phyloP scores from a whole-genome alignment of 2,888 invertebrate species.

The Elysia crispata region DNA sequence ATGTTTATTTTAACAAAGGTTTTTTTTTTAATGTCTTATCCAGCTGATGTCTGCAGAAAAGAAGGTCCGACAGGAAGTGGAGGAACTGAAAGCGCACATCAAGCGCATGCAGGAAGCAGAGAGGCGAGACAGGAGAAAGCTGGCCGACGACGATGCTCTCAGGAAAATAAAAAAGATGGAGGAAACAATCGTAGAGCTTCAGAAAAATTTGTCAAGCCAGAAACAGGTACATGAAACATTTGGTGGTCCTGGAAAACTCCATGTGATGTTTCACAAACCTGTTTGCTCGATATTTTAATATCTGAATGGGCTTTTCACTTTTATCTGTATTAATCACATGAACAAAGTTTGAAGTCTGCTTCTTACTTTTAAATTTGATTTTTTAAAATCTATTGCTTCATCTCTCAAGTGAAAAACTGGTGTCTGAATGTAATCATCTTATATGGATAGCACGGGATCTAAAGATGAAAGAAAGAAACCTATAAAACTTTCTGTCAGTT shows the following conservation, averaged over 20 bases:
- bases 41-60: constrained; percentile 92
- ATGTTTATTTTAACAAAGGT: too few relatives aligned
- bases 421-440: too few relatives aligned
- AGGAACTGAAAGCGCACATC: constrained; percentile 84
- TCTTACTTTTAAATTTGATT: too few relatives aligned
- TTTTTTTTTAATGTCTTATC: background rate
- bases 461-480: background rate
- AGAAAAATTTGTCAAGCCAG: constrained; percentile 86
- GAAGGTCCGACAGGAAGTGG: constrained; percentile 91
- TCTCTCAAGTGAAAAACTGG: too few relatives aligned
- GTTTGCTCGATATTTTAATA: too few relatives aligned
- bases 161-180: constrained; percentile 95
- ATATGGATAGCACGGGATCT: too few relatives aligned
- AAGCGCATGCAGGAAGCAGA: constrained; percentile 87
- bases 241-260: too few relatives aligned
- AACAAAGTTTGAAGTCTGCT: too few relatives aligned
- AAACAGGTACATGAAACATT: constrained; percentile 82
- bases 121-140: constrained; percentile 89
- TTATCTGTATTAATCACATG: too few relatives aligned
- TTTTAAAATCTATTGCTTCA: too few relatives aligned
- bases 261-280: too few relatives aligned
- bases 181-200: constrained; percentile 93
- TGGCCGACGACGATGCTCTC: constrained; percentile 95
- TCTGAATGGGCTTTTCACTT: too few relatives aligned
- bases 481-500: background rate